These are phyloP conservation scores for Mactromeris polynyma DNA, from an alignment of 2,888 invertebrate genomes.

Conservation along the genomic window DNA sequence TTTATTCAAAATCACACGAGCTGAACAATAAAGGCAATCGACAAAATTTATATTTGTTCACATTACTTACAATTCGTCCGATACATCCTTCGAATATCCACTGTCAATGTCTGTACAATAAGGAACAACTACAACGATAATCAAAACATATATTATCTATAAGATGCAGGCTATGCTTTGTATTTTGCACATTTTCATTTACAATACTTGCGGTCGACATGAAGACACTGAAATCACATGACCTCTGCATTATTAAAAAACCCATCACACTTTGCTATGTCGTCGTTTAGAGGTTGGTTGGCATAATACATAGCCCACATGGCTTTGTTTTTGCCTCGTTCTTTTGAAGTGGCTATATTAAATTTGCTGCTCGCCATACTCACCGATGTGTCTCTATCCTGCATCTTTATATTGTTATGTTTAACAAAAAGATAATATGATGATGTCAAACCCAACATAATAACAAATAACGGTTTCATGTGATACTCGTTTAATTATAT, in stretches of 20 bases:
- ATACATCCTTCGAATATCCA: background rate
- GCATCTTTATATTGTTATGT: background rate
- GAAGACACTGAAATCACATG: too few relatives aligned
- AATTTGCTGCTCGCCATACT: background rate
- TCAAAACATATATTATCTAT: background rate
- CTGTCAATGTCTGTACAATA: background rate
- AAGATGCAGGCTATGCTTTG: background rate
- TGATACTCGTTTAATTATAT: background rate
- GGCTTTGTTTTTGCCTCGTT: too few relatives aligned
- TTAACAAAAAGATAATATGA: background rate
- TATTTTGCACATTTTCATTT: background rate
- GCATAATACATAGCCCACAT: too few relatives aligned
- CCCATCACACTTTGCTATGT: background rate
- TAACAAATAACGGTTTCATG: background rate
- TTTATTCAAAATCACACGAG: background rate
- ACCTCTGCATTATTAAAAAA: background rate
- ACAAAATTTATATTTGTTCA: too few relatives aligned
- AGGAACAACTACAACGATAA: background rate
- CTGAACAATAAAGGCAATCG: background rate
- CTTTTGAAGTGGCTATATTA: too few relatives aligned
- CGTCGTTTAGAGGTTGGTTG: too few relatives aligned
- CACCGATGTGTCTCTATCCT: too few relatives aligned
- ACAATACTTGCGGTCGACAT: too few relatives aligned
- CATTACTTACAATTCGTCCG: background rate
- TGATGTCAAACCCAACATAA: background rate